Evolutionary conservation across 1,140 invertebrate species (phyloP).

Genomic region (Ceratitis capitata): DNA sequence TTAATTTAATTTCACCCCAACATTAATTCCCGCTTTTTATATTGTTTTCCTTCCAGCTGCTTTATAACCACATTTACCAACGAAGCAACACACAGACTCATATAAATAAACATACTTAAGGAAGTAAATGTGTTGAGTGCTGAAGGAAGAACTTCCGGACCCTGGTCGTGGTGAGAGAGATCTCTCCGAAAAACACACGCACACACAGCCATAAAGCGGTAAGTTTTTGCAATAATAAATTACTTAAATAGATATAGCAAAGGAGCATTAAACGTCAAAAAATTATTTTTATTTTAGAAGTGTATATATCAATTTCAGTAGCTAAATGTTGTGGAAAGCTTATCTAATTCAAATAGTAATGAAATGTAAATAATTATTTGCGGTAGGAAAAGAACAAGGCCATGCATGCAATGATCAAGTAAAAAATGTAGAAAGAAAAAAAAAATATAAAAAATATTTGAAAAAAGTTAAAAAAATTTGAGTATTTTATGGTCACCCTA

Average conservation of each 20-base stretch:
- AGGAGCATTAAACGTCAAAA: too few relatives aligned
- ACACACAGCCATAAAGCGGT: background rate
- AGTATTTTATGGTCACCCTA: too few relatives aligned
- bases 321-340: background rate
- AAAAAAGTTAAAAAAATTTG: too few relatives aligned
- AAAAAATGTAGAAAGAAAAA: too few relatives aligned
- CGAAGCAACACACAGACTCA: background rate
- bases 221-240: background rate
- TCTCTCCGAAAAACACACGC: background rate
- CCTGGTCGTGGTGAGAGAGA: background rate
- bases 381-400: too few relatives aligned
- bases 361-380: too few relatives aligned
- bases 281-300: background rate
- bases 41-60: slow-evolving; percentile 6
- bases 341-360: too few relatives aligned
- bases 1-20: background rate
- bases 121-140: background rate
- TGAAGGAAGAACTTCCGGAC: too few relatives aligned
- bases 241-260: too few relatives aligned
- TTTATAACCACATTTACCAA: background rate
- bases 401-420: too few relatives aligned
- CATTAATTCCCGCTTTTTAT: background rate
- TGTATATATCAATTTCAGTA: background rate
- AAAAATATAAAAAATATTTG: too few relatives aligned
- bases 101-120: background rate